Evolutionary conservation across 2,888 invertebrate species (phyloP), one percentile per base, ranked within the genome.

Genomic region (Ectemnius lituratus): DNA sequence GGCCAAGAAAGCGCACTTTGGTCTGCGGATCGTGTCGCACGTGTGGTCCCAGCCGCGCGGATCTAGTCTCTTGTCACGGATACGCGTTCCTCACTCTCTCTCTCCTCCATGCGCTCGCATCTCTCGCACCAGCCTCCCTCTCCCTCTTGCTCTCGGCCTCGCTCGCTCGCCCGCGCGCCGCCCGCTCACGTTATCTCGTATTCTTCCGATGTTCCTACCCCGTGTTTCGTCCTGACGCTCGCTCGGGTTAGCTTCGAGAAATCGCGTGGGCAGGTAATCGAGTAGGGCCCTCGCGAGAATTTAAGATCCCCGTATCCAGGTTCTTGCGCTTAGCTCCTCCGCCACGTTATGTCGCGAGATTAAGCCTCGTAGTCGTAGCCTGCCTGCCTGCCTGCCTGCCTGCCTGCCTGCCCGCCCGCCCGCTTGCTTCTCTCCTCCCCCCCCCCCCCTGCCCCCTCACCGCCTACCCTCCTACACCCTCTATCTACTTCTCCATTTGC

Each of bases 21-120:
- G 78, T 79, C 78, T 68, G 20, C 27, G 27, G 67, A 11, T 37
- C 73, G 68, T 73, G 76, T 84, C 81, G 80, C 82, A 75, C 75
- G 83, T 83, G 83, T 83, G 83, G 83, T 83, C 83, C 80, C 62
- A 67, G 73, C 83, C 78, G 82, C 82, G 85, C 82, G 83, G 86
- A 85, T 83, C 87, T 87, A 87, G 87, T 87, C 85, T 86, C 87
- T 86, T 88, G 88, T 88, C 88, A 87, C 81, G 87, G 86, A 88
- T 88, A 86, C 81, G 81, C 83, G 75, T 69, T 62, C 67, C 70
- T 83, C 79, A 71, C 70, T 75, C 60, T 73, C 52, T 52, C 52
- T 52, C 52, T 52, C 52, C 13, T 52, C 16, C 52, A 11, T 4
- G 4, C 6, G 52, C 52, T 52, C 52, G 16, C 75, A 61, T 80